Evolutionary conservation across 2,888 invertebrate species (phyloP).

Genomic region (Amorpha juglandis): DNA sequence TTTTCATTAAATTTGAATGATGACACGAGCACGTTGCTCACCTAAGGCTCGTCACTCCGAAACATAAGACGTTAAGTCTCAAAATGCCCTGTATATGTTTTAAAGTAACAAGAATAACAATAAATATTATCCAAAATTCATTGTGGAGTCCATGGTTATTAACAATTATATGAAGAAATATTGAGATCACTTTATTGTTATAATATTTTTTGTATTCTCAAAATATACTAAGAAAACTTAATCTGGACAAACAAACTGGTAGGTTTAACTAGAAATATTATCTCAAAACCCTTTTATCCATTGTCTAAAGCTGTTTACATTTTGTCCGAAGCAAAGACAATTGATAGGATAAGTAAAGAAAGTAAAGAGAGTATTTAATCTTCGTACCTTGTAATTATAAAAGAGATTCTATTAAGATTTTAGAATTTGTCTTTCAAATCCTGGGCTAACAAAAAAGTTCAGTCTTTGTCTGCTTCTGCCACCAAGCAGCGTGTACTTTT

Average conservation of each 20-base stretch:
- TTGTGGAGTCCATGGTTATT: too few relatives aligned
- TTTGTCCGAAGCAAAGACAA: background rate
- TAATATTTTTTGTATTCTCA: background rate
- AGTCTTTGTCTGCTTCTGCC: too few relatives aligned
- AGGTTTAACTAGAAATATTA: background rate
- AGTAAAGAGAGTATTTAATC: background rate
- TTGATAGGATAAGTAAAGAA: background rate
- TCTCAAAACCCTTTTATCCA: background rate
- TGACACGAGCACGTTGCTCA: too few relatives aligned
- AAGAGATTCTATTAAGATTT: background rate
- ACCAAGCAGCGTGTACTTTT: slow-evolving; percentile 6
- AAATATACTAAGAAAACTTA: background rate
- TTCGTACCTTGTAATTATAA: background rate
- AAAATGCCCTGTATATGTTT: too few relatives aligned
- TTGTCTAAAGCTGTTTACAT: slow-evolving; percentile 4
- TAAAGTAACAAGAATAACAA: too few relatives aligned
- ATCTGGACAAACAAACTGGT: background rate
- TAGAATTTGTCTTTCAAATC: background rate
- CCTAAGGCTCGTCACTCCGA: too few relatives aligned
- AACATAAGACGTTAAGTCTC: too few relatives aligned
- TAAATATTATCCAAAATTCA: too few relatives aligned
- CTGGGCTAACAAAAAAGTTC: background rate
- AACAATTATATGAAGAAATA: too few relatives aligned
- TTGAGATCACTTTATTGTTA: too few relatives aligned
- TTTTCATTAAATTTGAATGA: too few relatives aligned